phyloP scores from a whole-genome alignment of 2,888 invertebrate genomes.

The Macropis europaea region DNA sequence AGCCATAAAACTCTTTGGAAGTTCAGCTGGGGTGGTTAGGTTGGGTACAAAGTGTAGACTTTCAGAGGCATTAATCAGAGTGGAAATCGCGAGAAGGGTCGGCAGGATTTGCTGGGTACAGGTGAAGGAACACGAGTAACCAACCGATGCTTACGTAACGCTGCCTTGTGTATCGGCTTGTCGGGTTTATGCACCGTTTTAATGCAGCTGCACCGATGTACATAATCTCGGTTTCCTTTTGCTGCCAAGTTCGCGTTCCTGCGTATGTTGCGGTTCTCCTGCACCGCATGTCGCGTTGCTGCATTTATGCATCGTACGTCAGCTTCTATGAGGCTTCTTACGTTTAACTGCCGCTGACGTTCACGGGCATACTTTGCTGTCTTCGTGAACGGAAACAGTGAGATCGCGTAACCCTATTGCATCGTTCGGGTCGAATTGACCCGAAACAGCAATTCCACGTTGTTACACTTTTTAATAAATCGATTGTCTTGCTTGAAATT shows the following conservation, averaged over 20 bases:
- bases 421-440: too few species aligned
- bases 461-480: too few species aligned
- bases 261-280: conserved; percentile 28
- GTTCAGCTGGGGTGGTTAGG: neutral
- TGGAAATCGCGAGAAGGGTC: conserved; percentile 30
- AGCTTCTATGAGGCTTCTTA: conserved; percentile 3
- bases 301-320: neutral
- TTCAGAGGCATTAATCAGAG: conserved; percentile 34
- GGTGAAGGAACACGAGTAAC: conserved; percentile 11
- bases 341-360: conserved; percentile 1
- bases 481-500: too few species aligned
- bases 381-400: neutral
- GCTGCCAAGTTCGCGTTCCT: conserved; percentile 44
- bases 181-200: conserved; percentile 42
- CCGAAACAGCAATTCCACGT: too few species aligned
- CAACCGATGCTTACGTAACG: conserved; percentile 23
- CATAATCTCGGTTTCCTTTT: conserved; percentile 47
- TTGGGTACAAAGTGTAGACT: conserved; percentile 11
- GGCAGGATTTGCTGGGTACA: conserved; percentile 23
- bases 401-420: too few species aligned
- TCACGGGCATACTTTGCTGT: neutral
- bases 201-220: conserved; percentile 35
- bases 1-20: conserved; percentile 2
- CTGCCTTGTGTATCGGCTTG: conserved; percentile 7
- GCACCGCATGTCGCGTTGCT: conserved; percentile 3